Percentiles rank a stretch among this genome's conserved stretches.
phyloP scores from a whole-genome alignment of 2,888 invertebrate species.

The Troides oblongomaculatus region DNA sequence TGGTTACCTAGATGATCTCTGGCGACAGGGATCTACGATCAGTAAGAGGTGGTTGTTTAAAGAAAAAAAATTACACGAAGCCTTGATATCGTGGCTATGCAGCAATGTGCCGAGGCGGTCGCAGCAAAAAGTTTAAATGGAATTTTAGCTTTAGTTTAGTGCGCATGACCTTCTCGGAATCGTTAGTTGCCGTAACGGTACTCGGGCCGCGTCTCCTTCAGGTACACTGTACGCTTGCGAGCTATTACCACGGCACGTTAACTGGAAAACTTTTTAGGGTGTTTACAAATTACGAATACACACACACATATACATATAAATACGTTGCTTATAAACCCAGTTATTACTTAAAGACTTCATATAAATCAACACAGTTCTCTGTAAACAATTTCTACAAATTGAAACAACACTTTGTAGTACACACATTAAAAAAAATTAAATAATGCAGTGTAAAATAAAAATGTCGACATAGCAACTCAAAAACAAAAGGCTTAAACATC shows the following conservation, averaged over 20 bases:
- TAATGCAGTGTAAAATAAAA: too few species aligned
- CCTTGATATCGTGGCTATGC: conserved; percentile 38
- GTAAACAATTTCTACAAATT: too few species aligned
- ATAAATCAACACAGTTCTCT: too few species aligned
- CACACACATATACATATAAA: too few species aligned
- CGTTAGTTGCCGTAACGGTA: conserved; percentile 72
- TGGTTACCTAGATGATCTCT: too few species aligned
- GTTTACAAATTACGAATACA: conserved; percentile 15
- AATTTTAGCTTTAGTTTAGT: conserved; percentile 64
- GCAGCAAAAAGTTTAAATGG: conserved; percentile 64
- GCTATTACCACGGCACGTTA: conserved; percentile 30
- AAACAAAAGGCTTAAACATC: too few species aligned
- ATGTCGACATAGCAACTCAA: too few species aligned
- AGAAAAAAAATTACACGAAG: conserved; percentile 33
- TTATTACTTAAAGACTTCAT: too few species aligned
- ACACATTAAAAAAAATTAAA: too few species aligned
- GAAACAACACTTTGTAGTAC: too few species aligned
- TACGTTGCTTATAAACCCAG: too few species aligned
- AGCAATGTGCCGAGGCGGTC: conserved; percentile 38
- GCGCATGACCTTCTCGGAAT: conserved; percentile 77
- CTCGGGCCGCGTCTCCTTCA: conserved; percentile 53
- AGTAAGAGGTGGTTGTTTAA: conserved; percentile 19
- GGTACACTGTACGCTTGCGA: conserved; percentile 49
- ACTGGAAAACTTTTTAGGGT: conserved; percentile 30
- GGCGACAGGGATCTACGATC: too few species aligned